These are phyloP conservation scores for Genyomyrus donnyi DNA, from an alignment of 2,113 vertebrate species.

Conservation along the genomic window DNA sequence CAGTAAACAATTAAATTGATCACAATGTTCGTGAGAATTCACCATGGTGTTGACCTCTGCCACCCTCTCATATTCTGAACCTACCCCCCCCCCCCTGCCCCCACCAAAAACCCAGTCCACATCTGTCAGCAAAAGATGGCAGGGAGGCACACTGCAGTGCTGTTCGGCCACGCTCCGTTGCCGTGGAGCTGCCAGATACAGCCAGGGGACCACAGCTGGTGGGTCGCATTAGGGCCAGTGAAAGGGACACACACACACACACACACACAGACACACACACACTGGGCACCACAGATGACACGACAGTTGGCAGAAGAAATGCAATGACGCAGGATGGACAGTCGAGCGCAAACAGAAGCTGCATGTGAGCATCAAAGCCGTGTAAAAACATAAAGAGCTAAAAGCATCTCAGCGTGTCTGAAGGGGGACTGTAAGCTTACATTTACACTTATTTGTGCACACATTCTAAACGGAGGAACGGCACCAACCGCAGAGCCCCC, in stretches of 20 bases:
- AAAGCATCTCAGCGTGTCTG: neutral
- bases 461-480: neutral
- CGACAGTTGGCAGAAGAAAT: constrained; percentile 18
- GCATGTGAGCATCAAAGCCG: neutral
- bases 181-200: neutral
- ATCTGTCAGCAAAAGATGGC: neutral
- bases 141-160: neutral
- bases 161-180: neutral
- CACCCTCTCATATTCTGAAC: neutral
- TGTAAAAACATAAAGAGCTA: neutral
- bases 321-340: neutral
- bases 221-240: constrained; percentile 32
- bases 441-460: neutral
- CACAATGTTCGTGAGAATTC: neutral
- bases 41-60: neutral
- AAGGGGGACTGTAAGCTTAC: neutral
- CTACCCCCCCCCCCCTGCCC: neutral
- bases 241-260: constrained; percentile 44
- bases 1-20: neutral
- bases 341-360: neutral
- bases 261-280: constrained; percentile 29
- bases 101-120: neutral
- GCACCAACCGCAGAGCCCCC: neutral
- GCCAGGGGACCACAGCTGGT: constrained; percentile 29
- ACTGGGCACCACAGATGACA: neutral